phyloP scores from a whole-genome alignment of 1,140 invertebrate genomes.

The Hyles vespertilio region DNA sequence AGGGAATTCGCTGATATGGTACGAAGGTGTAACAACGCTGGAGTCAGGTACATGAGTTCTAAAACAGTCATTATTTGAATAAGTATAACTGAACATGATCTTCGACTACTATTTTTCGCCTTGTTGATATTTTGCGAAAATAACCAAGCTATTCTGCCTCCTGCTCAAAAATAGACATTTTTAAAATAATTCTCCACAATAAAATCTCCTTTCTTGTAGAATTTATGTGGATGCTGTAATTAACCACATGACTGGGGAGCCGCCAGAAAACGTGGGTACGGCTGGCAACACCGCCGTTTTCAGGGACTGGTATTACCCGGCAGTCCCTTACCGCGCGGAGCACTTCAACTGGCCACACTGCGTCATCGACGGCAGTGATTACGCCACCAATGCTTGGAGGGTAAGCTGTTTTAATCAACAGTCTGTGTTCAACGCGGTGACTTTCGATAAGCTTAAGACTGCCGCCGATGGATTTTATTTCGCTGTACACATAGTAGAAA shows the following conservation, averaged over 20 bases:
- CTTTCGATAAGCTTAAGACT: too few relatives aligned
- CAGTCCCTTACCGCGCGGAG: slow-evolving; percentile 73
- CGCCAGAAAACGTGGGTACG: slow-evolving; percentile 75
- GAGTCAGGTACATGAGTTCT: slow-evolving; percentile 72
- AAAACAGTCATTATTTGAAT: too few relatives aligned
- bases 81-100: too few relatives aligned
- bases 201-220: slow-evolving; percentile 56
- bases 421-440: too few relatives aligned
- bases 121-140: too few relatives aligned
- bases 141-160: too few relatives aligned
- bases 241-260: slow-evolving; percentile 90
- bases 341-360: slow-evolving; percentile 79
- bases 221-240: slow-evolving; percentile 91
- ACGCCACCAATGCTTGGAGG: slow-evolving; percentile 71
- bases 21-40: slow-evolving; percentile 81
- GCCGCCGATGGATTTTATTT: too few relatives aligned
- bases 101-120: too few relatives aligned
- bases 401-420: slow-evolving; percentile 24
- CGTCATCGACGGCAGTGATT: slow-evolving; percentile 71
- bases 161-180: too few relatives aligned
- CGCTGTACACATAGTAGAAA: too few relatives aligned
- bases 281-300: slow-evolving; percentile 77
- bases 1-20: slow-evolving; percentile 86
- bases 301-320: slow-evolving; percentile 73
- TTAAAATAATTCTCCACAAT: too few relatives aligned